Base-by-base conservation (phyloP, 2,888 invertebrate species). In the Drosophila paracracens region DNA sequence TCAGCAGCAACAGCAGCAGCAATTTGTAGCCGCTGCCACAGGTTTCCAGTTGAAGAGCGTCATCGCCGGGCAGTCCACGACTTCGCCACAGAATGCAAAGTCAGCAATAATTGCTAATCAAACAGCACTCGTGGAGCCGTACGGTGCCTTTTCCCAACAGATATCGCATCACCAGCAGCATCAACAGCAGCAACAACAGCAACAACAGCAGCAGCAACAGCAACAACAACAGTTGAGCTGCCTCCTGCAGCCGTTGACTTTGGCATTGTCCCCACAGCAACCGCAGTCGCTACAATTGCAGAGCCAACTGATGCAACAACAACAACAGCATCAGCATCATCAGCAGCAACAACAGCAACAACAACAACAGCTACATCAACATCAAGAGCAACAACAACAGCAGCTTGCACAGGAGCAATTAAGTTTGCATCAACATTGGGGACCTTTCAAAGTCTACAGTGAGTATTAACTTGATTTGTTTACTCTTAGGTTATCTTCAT, bases 361-460 rank as follows among this genome's bases (percentile, higher is more conserved):
- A 0, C 89, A 89, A 6, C 89, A 87, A 51, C 89, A 84, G 21
- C 84, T 70, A 16, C 84, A 84, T n/a, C 86, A 79, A 35, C 91
- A 85, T 43, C 83, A 79, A 16, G 89, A 82, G 3, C 89, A 79
- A 43, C 89, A 81, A 46, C 90, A 91, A 29, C 86, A 86, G 43
- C 91, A 82, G 61, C 80, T 81, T 61, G 70, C 76, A 70, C 91
- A 88, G 70, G 90, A 92, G 83, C 92, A 92, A 90, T 88, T 91
- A 85, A 87, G 84, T 77, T 81, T 81, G 80, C 84, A 91, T 76
- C 91, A 92, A 81, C 92, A 92, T 72, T 92, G 92, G 91, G 93
- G 93, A 72, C 92, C 93, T 76, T 93, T 93, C 89, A 93, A 93
- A 92, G 91, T 93, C 76, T 93, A 93, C 88, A 93, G 93, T 93